A percentile compares a stretch with the other conserved stretches of the same genome.
phyloP scores from a whole-genome alignment of 2,113 vertebrate genomes.

The Rhineura floridana region DNA sequence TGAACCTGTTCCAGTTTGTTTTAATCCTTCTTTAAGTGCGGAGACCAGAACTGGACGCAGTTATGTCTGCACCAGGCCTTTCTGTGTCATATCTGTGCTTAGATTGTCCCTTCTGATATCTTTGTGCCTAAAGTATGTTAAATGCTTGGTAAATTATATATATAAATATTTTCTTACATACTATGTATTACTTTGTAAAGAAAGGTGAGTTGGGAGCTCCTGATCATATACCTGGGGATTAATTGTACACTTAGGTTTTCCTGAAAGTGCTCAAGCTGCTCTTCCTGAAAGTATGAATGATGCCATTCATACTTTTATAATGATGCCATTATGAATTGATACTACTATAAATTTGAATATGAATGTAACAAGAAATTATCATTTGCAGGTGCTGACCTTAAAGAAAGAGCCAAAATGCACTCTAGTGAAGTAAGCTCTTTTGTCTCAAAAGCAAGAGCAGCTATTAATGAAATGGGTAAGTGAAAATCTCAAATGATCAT shows the following conservation, averaged over 20 bases:
- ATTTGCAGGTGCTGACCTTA: constrained; percentile 92
- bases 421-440: constrained; percentile 94
- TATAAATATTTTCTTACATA: neutral
- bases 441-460: constrained; percentile 89
- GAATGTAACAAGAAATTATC: constrained; percentile 58
- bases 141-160: neutral
- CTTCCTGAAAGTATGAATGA: neutral
- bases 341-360: neutral
- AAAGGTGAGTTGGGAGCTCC: neutral
- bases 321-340: neutral
- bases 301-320: neutral
- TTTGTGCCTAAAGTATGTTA: neutral
- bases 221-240: neutral
- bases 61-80: neutral
- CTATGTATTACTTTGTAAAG: neutral
- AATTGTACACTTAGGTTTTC: neutral
- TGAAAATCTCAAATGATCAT: constrained; percentile 40
- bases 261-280: neutral
- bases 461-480: constrained; percentile 94
- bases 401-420: constrained; percentile 96
- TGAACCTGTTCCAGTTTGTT: too few relatives aligned
- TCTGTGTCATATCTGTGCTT: neutral
- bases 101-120: neutral
- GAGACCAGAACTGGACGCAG: too few relatives aligned
- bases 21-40: too few relatives aligned